Evolutionary conservation across 2,888 invertebrate genomes (phyloP).

Genomic region (Parnassius apollo): DNA sequence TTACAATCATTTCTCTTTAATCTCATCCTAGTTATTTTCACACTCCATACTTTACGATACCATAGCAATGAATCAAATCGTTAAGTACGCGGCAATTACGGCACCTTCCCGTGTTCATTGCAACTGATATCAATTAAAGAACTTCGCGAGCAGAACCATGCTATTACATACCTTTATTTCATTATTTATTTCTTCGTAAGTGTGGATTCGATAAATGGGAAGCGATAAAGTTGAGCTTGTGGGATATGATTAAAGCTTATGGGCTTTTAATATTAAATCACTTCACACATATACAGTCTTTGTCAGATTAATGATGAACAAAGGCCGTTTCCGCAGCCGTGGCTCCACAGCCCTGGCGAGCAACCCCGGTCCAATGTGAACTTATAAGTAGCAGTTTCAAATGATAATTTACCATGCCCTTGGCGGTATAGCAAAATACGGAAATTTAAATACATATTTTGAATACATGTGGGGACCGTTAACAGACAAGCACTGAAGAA

Average conservation of each 20-base stretch:
- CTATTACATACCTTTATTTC: conserved; percentile 47
- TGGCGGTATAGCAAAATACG: too few relatives aligned
- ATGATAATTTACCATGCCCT: too few relatives aligned
- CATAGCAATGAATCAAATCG: conserved; percentile 50
- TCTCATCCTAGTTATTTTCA: conserved; percentile 26
- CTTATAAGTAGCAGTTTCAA: too few relatives aligned
- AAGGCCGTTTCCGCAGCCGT: too few relatives aligned
- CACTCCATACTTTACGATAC: conserved; percentile 25
- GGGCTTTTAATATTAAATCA: not conserved
- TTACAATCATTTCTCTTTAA: conserved; percentile 19
- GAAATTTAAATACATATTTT: too few relatives aligned
- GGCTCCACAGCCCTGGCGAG: too few relatives aligned
- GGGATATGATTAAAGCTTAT: conserved; percentile 31
- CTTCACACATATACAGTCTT: too few relatives aligned
- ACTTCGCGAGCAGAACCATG: conserved; percentile 35
- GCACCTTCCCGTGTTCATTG: conserved; percentile 41
- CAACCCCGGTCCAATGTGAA: too few relatives aligned
- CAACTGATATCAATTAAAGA: conserved; percentile 54
- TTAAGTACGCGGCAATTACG: conserved; percentile 53
- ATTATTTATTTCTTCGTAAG: conserved; percentile 45
- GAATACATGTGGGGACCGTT: too few relatives aligned
- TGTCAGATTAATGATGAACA: too few relatives aligned
- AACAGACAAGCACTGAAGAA: too few relatives aligned
- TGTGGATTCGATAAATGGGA: conserved; percentile 38
- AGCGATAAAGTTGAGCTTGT: conserved; percentile 33